Base-by-base conservation (phyloP, 2,797 vertebrate species). In the Amphiprion clarkii region DNA sequence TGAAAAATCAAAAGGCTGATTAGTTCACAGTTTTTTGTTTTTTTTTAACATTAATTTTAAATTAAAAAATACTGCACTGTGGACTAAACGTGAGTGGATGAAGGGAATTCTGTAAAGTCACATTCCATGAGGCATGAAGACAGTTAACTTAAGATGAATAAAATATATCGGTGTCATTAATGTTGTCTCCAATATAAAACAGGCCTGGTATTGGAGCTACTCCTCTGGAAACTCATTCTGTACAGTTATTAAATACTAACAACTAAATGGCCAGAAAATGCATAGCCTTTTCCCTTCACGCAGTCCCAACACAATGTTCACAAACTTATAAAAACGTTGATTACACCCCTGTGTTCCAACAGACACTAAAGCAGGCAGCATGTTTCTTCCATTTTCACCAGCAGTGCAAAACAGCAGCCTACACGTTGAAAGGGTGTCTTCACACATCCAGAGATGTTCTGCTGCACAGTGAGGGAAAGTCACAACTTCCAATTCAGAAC, bases 261-360 rank as follows among this genome's bases (percentile, higher is more conserved):
- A 93, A 87, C 83, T 88, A 81, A 89, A 90, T 84, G 89, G 92
- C 92, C 89, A 92, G 90, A 87, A 75, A 66, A 84, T 89, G 82
- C 92, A 89, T 93, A 93, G 89, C 90, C 88, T 82, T 61, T 63
- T 54, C 67, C 60, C 53, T 67, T 76, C 14, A 19, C 9, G 16
- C 67, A 10, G 58, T 62, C 70, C 44, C 39, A 13, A 65, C 3
- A 60, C 25, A 68, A 69, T 63, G 44, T 53, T 57, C 2, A 68
- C 71, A 78, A 81, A 52, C 52, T 53, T 11, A 67, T 63, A 57
- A 56, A 74, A 82, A 84, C 78, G 74, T 75, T 69, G 53, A 78
- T 46, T 70, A 59, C 29, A 67, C 10, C 44, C 11, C 58, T 51
- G 56, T 73, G 46, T 49, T 79, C 48, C 39, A 49, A 67, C 52